Evolutionary conservation across 2,797 vertebrate species (phyloP), one percentile per base, ranked within the genome.

Genomic region (Galaxias olidus): DNA sequence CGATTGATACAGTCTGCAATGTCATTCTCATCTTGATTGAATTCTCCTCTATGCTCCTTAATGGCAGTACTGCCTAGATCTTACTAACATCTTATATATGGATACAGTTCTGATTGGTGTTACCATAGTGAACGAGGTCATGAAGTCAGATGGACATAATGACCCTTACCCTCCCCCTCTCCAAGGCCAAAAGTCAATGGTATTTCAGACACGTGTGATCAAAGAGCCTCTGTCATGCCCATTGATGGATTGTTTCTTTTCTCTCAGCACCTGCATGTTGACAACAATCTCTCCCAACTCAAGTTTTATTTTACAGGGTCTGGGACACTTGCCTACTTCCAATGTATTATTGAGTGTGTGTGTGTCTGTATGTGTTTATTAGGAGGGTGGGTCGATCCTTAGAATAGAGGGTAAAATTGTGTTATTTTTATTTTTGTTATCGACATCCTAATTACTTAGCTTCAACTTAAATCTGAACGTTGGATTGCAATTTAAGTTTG

Each of bases 1-100:
- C 80, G 77, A 87, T 91, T 91, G 87, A 91, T 88, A 86, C 84
- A 79, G 89, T 90, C 86, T 91, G 87, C 88, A 89, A 90, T 89
- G 87, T 89, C 89, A 91, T 90, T 91, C 69, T 81, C 82, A 86
- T 76, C 68, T 48, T 50, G 62, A 63, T 46, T 66, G 72, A 79
- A 63, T 82, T 76, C 76, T 70, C 71, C 61, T 66, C 57, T 20
- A 20, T 71, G 68, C 58, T 51, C 52, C 61, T 68, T 66, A 79
- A 80, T 60, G 30, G 54, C 64, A 62, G 68, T 68, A 67, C 63
- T 40, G 43, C 58, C 55, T 49, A 17, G 59, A 4, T 8, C 44
- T 30, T 30, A 2, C 49, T 63, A 73, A 75, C 73, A 63, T 57
- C 52, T 44, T 58, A 12, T 17, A 40, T 73, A 20, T 64, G 64